These are phyloP conservation scores for Drosophila formosana DNA, from an alignment of 2,888 invertebrate species.

Conservation along the genomic window DNA sequence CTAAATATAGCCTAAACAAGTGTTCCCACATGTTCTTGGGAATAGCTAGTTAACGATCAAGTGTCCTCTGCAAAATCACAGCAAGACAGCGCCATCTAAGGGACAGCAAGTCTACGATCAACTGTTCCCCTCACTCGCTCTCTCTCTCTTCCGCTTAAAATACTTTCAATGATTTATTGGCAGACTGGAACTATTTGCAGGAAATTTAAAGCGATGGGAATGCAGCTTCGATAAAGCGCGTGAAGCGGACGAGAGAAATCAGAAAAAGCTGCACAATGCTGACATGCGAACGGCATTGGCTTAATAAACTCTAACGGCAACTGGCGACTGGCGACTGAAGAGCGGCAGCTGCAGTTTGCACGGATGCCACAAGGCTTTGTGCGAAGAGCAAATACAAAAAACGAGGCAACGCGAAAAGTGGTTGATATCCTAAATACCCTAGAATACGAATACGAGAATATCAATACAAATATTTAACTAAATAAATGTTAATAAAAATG, in stretches of 20 bases:
- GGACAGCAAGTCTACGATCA: not conserved
- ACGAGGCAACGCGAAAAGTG: not conserved
- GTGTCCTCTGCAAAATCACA: too few species aligned
- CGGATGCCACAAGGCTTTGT: conserved; percentile 37
- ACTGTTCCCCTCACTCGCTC: not conserved
- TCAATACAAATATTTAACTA: too few species aligned
- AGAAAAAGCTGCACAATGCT: conserved; percentile 26
- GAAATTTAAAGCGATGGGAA: conserved; percentile 23
- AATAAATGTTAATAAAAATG: too few species aligned
- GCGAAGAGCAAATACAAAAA: conserved; percentile 8
- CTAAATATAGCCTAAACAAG: too few species aligned
- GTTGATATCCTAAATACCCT: too few species aligned
- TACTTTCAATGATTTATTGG: conserved; percentile 13
- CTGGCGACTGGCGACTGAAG: not conserved
- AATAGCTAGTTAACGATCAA: too few species aligned
- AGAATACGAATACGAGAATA: too few species aligned
- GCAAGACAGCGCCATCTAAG: not conserved
- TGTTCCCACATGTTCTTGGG: too few species aligned
- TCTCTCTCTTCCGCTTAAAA: not conserved
- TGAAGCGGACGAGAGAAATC: conserved; percentile 19
- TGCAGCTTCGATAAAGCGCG: conserved; percentile 32
- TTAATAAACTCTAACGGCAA: conserved; percentile 56
- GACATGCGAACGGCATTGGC: conserved; percentile 69
- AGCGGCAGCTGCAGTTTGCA: conserved; percentile 48
- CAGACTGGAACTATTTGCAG: conserved; percentile 18